Conservation (phyloP, 2,113 vertebrate genomes). For the Bubalus kerabau region DNA sequence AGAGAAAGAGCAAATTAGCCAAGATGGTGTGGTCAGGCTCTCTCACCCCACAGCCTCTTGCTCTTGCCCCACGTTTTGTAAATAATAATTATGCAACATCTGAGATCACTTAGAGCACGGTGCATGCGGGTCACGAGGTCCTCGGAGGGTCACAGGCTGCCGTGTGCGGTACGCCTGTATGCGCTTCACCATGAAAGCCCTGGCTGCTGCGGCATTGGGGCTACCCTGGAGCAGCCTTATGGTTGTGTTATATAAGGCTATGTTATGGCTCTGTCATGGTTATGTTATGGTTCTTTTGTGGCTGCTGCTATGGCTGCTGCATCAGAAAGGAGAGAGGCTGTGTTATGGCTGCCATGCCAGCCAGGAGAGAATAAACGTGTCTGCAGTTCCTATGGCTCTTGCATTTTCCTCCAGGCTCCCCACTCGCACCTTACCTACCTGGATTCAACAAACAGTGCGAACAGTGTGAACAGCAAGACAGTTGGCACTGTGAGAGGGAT, state of each 20-base stretch:
- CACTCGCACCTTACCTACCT: fast-evolving
- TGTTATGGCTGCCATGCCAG: background rate
- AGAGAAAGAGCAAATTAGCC: background rate
- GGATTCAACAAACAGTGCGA: background rate
- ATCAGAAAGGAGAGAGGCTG: background rate
- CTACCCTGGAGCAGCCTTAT: background rate
- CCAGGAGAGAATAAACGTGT: background rate
- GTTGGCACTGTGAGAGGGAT: background rate
- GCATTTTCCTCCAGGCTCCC: background rate
- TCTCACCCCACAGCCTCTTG: background rate
- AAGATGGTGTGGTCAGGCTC: background rate
- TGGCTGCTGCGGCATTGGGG: fast-evolving
- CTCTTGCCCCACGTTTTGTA: background rate
- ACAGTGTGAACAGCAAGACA: background rate
- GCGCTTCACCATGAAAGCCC: fast-evolving
- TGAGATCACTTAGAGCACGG: background rate
- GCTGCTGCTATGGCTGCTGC: background rate
- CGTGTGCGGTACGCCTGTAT: fast-evolving
- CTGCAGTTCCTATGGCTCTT: background rate
- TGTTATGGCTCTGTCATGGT: background rate
- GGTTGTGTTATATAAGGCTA: background rate
- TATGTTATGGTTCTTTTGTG: background rate
- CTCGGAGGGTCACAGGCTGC: background rate
- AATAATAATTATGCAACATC: background rate
- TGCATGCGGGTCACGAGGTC: fast-evolving